These are phyloP conservation scores for Amphimedon queenslandica DNA, from an alignment of 37 sponge, comb jelly and placozoan genomes.

Conservation along the genomic window DNA sequence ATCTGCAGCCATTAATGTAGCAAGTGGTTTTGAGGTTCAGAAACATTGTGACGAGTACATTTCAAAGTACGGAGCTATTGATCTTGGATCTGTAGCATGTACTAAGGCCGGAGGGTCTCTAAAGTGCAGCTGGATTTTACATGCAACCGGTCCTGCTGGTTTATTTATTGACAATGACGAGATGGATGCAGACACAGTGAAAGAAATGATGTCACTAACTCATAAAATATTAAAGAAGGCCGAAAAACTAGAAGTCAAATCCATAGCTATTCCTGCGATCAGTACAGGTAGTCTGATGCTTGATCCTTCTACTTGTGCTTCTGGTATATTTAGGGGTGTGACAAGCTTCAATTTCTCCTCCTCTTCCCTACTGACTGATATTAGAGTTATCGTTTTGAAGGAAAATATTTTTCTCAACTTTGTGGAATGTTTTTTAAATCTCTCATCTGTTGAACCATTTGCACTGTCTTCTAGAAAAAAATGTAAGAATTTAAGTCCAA, in stretches of 20 bases:
- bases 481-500: too few relatives aligned
- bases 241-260: conserved; percentile 14
- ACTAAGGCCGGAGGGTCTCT: conserved; percentile 58
- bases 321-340: neutral
- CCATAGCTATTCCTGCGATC: conserved; percentile 70
- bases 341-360: neutral
- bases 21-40: conserved; percentile 44
- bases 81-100: conserved; percentile 29
- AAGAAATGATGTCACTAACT: conserved; percentile 7
- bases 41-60: conserved; percentile 13
- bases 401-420: neutral
- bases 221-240: conserved; percentile 17
- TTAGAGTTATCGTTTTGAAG: neutral
- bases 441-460: too few relatives aligned
- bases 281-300: conserved; percentile 48
- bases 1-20: conserved; percentile 52
- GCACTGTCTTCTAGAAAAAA: too few relatives aligned
- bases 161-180: neutral
- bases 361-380: neutral
- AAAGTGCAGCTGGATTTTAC: conserved; percentile 43
- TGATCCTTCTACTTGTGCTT: neutral
- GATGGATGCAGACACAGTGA: neutral
- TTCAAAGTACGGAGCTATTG: conserved; percentile 1
- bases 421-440: conserved; percentile 1
- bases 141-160: conserved; percentile 63